A percentile compares a stretch with the other conserved stretches of the same genome.
Conservation (phyloP, 2,113 vertebrate species). For the Proteles cristata region DNA sequence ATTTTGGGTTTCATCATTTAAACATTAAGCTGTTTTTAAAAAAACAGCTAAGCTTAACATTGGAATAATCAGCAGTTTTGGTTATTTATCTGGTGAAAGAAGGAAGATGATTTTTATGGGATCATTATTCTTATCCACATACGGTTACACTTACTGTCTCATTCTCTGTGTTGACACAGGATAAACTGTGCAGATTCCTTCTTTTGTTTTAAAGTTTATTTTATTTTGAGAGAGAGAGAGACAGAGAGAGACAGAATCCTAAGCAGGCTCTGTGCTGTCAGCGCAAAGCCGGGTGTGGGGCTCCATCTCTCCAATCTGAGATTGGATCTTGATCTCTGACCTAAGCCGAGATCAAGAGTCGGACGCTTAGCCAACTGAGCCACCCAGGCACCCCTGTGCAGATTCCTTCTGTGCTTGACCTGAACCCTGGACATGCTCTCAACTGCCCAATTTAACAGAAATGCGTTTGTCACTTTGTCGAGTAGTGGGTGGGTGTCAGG, state of each 20-base stretch:
- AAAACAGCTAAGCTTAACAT: background rate
- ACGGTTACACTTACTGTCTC: background rate
- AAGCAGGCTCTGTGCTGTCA: too few relatives aligned
- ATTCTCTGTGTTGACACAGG: background rate
- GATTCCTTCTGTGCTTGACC: background rate
- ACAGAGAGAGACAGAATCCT: too few relatives aligned
- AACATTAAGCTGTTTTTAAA: background rate
- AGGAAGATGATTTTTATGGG: background rate
- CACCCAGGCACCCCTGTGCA: too few relatives aligned
- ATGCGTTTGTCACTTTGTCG: background rate
- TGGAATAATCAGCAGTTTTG: background rate
- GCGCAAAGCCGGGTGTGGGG: too few relatives aligned
- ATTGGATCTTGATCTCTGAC: too few relatives aligned
- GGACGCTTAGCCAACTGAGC: too few relatives aligned
- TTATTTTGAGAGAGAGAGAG: too few relatives aligned
- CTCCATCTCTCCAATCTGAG: too few relatives aligned
- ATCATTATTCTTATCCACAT: background rate
- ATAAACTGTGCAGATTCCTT: background rate
- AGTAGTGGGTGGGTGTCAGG: background rate
- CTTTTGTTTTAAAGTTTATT: too few relatives aligned
- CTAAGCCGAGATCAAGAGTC: too few relatives aligned
- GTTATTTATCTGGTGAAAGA: background rate
- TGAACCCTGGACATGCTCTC: background rate
- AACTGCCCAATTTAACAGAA: background rate
- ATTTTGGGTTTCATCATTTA: background rate